A percentile compares a stretch with the other conserved stretches of the same genome.
These are phyloP conservation scores for Microcebus griseorufus DNA, from an alignment of 2,113 vertebrate genomes.

Conservation along the genomic window DNA sequence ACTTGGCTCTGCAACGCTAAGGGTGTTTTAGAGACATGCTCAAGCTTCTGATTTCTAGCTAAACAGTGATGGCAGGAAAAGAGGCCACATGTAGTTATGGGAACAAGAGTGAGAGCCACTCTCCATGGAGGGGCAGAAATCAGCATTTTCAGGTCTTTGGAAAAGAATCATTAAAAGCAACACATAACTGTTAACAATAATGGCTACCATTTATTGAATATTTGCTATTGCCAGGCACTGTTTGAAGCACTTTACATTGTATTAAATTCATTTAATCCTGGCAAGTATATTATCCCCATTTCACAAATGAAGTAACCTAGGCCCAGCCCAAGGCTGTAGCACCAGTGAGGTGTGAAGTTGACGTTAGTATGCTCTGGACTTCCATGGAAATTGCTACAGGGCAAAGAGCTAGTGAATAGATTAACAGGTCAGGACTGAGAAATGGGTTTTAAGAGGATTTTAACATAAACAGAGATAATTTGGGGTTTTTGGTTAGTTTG, in stretches of 20 bases:
- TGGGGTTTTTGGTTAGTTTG: not conserved
- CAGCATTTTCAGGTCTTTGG: not conserved
- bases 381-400: not conserved
- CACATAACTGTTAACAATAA: not conserved
- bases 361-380: not conserved
- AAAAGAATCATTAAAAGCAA: conserved; percentile 3
- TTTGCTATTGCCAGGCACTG: not conserved
- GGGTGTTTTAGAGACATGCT: not conserved
- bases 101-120: not conserved
- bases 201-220: not conserved
- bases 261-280: not conserved
- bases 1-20: not conserved
- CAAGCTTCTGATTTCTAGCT: not conserved
- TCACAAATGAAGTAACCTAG: not conserved
- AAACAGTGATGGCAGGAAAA: not conserved
- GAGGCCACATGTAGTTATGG: not conserved
- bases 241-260: not conserved
- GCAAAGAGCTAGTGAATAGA: not conserved
- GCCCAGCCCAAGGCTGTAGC: not conserved
- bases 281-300: not conserved
- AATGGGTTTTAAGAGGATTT: not conserved
- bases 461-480: not conserved
- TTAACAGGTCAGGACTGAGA: not conserved
- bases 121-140: not conserved
- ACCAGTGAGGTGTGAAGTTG: not conserved